Base-by-base conservation (phyloP, 1,140 invertebrate species). In the Meloidogyne floridensis region DNA sequence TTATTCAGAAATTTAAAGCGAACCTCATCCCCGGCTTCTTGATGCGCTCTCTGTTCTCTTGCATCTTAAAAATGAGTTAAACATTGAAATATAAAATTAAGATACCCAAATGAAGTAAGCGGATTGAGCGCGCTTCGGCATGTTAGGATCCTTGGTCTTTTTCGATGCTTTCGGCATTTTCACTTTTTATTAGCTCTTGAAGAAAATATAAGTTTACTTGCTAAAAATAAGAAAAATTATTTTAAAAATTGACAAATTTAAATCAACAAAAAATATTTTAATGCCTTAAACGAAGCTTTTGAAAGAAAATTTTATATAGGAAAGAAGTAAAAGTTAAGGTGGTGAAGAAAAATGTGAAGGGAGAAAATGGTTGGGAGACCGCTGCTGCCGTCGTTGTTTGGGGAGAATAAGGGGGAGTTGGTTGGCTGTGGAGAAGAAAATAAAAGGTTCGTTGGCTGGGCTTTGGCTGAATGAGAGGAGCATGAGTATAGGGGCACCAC, bases 41-140 rank as follows among this genome's bases (percentile, higher is more conserved):
- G 59, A 79, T 79, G 42, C 72, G 69, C 56, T 79, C 77, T 6
- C 77, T 42, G 65, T 79, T 79, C 10, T 69, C 77, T 13, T 65
- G 53, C 77, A 79, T 79, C 32, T 32, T 32, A 32, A 32, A 32
- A 32, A 32, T 32, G 32, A 32, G 32, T 32, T 32, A 32, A 32
- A 32, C 32, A 32, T 32, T 32, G 32, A 32, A 32, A 32, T 32
- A 32, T 32, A 32, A 32, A 32, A 32, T 32, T 32, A 32, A 32
- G 32, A 32, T 32, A 32, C 32, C 77, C 77, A 65, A 53, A 79
- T 71, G 54, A 79, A 65, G 54, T 79, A 79, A 7, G 65, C 96
- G 3, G 95, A 94, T 47, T 93, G 91, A 1, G 96, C 93, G 15
- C 95, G 92, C 88, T 98, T 98, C 0, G 96, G 96, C 86, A 93